Evolutionary conservation across 2,797 vertebrate genomes (phyloP).

Genomic region (Arctocebus calabarensis): DNA sequence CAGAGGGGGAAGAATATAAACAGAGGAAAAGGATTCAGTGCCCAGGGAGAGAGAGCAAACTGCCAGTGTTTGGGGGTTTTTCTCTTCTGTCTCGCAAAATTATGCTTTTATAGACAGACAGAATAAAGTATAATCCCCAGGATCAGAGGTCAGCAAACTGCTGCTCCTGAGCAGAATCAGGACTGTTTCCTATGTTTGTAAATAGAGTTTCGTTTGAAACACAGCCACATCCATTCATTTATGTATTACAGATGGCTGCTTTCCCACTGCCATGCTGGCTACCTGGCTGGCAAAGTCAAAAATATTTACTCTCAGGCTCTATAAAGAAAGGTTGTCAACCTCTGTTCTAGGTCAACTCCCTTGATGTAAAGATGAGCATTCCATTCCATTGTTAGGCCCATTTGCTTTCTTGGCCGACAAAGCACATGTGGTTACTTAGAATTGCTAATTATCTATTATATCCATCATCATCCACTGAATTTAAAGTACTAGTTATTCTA

Average conservation of each 20-base stretch:
- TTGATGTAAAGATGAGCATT: neutral
- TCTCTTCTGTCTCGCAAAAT: neutral
- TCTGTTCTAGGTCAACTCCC: neutral
- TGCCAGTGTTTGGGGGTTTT: neutral
- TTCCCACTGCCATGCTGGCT: neutral
- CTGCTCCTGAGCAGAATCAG: neutral
- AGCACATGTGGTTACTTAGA: neutral
- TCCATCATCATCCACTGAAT: neutral
- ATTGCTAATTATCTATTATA: neutral
- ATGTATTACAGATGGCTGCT: neutral
- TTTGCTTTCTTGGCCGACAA: conserved; percentile 39
- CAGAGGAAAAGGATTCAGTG: neutral
- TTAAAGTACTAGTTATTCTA: neutral
- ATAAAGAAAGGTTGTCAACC: neutral
- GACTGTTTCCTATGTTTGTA: neutral
- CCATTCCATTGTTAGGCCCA: neutral
- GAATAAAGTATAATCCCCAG: neutral
- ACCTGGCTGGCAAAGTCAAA: neutral
- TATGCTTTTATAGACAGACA: neutral
- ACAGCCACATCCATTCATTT: neutral
- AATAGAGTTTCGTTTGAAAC: conserved; percentile 35
- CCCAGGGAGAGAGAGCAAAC: neutral
- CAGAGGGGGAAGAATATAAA: neutral
- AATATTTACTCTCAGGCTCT: neutral
- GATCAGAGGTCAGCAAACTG: neutral